phyloP scores from a whole-genome alignment of 1,140 invertebrate species.

The Megathymus violae region DNA sequence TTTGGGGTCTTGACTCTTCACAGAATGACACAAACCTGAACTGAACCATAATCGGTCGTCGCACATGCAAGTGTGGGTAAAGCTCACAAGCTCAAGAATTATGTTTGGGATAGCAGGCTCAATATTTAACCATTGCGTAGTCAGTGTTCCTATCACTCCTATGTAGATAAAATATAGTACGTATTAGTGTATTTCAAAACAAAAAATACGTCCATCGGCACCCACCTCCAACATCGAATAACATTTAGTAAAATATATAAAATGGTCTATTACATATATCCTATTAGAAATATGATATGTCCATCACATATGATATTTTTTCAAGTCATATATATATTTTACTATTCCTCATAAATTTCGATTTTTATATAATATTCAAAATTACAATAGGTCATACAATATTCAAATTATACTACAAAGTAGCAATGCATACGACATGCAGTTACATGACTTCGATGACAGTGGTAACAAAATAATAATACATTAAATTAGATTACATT shows the following conservation, averaged over 20 bases:
- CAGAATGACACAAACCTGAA: too few relatives aligned
- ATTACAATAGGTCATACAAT: not conserved
- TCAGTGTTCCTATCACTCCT: too few relatives aligned
- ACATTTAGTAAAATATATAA: not conserved
- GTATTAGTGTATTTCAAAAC: too few relatives aligned
- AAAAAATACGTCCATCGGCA: conserved; percentile 14
- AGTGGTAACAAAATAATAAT: not conserved
- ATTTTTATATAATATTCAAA: conserved; percentile 8
- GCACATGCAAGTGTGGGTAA: too few relatives aligned
- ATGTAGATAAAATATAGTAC: too few relatives aligned
- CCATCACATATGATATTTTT: conserved; percentile 42
- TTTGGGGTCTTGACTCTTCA: too few relatives aligned
- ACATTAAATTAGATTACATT: not conserved
- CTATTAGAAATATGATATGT: conserved; percentile 62
- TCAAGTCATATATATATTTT: conserved; percentile 4
- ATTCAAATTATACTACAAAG: conserved; percentile 3
- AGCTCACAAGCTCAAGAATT: too few relatives aligned
- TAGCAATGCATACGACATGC: not conserved
- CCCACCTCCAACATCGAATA: not conserved
- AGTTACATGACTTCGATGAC: not conserved
- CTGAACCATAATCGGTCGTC: too few relatives aligned
- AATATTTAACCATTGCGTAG: too few relatives aligned
- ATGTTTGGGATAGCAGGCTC: too few relatives aligned
- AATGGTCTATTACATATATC: not conserved
- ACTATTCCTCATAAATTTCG: conserved; percentile 21